Evolutionary conservation across 2,797 vertebrate species (phyloP).

Genomic region (Myotis vivesi): DNA sequence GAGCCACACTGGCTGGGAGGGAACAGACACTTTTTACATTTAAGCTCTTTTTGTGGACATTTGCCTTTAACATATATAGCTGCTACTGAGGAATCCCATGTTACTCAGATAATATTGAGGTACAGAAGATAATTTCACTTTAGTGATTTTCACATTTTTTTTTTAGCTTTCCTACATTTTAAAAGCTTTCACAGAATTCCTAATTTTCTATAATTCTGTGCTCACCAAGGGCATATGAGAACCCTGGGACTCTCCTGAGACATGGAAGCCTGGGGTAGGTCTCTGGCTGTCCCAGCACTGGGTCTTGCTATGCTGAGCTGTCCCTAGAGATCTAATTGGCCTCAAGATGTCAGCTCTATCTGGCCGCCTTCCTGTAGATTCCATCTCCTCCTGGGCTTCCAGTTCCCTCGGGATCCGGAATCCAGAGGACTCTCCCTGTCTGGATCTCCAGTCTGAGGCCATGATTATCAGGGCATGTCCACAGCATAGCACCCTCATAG

Average conservation of each 20-base stretch:
- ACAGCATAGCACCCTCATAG: background rate
- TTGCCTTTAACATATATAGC: background rate
- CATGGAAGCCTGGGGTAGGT: background rate
- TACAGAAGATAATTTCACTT: background rate
- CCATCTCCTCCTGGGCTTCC: background rate
- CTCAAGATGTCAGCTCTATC: background rate
- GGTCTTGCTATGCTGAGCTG: background rate
- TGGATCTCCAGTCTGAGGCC: background rate
- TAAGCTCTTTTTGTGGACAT: background rate
- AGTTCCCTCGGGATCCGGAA: background rate
- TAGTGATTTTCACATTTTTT: background rate
- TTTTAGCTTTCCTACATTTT: background rate
- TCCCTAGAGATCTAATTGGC: background rate
- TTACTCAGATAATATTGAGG: background rate
- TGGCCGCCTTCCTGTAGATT: background rate
- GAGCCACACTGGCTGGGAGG: too few species aligned
- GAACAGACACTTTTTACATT: background rate
- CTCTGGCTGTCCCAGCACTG: background rate
- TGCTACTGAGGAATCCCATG: background rate
- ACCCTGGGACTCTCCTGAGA: background rate
- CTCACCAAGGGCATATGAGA: background rate
- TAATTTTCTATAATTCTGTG: background rate
- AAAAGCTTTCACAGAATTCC: background rate
- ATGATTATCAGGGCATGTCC: background rate
- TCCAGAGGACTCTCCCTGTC: background rate